These are phyloP conservation scores for Cherax destructor DNA, from an alignment of 1,140 invertebrate species.

Conservation along the genomic window DNA sequence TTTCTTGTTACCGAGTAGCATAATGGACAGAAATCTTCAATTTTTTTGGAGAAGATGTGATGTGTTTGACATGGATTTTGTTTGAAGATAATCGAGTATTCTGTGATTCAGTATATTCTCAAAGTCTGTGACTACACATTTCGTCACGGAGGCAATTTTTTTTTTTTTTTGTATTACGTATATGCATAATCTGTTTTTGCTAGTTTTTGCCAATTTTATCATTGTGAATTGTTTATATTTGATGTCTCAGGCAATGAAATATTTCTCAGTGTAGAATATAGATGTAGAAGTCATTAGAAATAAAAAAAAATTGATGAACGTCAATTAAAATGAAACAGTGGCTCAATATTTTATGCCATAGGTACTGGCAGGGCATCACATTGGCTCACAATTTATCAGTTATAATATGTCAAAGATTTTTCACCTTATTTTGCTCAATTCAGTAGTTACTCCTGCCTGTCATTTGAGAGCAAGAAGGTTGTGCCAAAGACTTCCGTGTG, in stretches of 20 bases:
- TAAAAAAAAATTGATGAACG: conserved; percentile 2
- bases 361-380: conserved; percentile 43
- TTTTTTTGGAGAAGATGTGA: neutral
- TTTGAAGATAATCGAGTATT: conserved; percentile 29
- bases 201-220: neutral
- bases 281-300: conserved; percentile 34
- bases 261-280: conserved; percentile 35
- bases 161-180: conserved; percentile 17
- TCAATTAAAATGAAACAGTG: conserved; percentile 8
- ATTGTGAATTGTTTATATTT: conserved; percentile 13
- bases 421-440: conserved; percentile 57
- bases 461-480: conserved; percentile 61
- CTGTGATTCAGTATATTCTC: conserved; percentile 25
- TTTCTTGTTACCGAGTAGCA: neutral
- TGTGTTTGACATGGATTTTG: neutral
- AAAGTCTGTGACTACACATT: conserved; percentile 9
- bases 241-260: conserved; percentile 26
- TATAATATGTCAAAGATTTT: conserved; percentile 37
- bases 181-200: neutral
- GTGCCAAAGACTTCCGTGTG: conserved; percentile 61
- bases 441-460: conserved; percentile 52
- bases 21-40: neutral
- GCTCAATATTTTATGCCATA: conserved; percentile 44
- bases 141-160: conserved; percentile 10
- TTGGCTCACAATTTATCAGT: conserved; percentile 60